Conservation (phyloP, 2,888 invertebrate genomes). For the Galerucella nymphaeae region DNA sequence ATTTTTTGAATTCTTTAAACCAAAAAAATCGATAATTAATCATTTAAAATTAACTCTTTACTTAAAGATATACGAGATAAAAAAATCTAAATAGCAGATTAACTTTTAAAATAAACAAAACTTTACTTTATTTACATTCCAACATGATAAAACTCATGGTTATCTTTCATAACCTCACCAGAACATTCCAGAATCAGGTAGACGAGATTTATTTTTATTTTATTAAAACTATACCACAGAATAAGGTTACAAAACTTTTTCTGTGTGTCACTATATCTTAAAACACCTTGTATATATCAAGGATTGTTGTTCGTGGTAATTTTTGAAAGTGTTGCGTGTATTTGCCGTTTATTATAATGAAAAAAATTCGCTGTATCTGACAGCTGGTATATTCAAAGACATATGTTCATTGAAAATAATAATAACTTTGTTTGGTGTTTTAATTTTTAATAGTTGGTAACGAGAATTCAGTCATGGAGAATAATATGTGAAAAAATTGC, state of each 20-base stretch:
- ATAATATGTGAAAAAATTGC: no score
- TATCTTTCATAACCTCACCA: not conserved
- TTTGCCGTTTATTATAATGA: not conserved
- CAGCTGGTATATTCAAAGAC: slow-evolving; percentile 9
- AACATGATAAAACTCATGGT: slow-evolving; percentile 15
- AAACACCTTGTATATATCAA: not conserved
- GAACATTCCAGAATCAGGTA: not conserved
- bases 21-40: no score
- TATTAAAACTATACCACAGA: no score
- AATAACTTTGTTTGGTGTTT: no score
- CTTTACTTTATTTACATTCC: slow-evolving; percentile 23
- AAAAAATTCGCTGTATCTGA: not conserved
- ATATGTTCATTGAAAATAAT: not conserved
- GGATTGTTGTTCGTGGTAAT: not conserved
- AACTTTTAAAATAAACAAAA: slow-evolving; percentile 9
- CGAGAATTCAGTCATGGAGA: no score
- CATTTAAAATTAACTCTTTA: no score
- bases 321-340: not conserved
- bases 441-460: no score
- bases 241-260: no score
- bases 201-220: not conserved
- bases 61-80: no score
- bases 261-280: no score
- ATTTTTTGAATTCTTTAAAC: no score
- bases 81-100: slow-evolving; percentile 7